Conservation (phyloP, 2,797 vertebrate genomes). For the Aplochiton taeniatus region DNA sequence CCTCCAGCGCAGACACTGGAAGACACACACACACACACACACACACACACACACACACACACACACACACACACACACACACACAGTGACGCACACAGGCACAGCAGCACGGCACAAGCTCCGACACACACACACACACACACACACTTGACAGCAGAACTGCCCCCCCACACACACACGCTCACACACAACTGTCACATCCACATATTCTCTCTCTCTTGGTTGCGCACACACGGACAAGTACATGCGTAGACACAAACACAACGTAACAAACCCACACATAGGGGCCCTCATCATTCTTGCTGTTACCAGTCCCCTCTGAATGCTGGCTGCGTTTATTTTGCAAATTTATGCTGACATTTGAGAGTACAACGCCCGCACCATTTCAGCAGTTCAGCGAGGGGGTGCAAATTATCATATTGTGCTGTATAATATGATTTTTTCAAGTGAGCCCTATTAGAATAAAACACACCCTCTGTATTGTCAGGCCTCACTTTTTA, state of each 20-base stretch:
- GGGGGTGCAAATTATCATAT: slow-evolving; percentile 79
- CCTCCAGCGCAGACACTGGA: slow-evolving; percentile 20
- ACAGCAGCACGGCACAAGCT: not conserved
- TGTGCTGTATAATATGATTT: slow-evolving; percentile 78
- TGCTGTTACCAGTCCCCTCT: slow-evolving; percentile 67
- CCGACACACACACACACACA: slow-evolving; percentile 22
- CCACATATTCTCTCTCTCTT: not conserved
- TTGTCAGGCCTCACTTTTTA: slow-evolving; percentile 37
- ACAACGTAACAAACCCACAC: slow-evolving; percentile 26
- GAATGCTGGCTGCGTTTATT: slow-evolving; percentile 76
- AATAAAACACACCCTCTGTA: slow-evolving; percentile 58
- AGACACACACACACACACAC: slow-evolving; percentile 37
- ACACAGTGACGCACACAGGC: slow-evolving; percentile 21
- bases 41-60: slow-evolving; percentile 12
- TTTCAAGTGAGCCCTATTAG: slow-evolving; percentile 75
- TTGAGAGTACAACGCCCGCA: slow-evolving; percentile 77
- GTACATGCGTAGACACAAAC: slow-evolving; percentile 11
- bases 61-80: slow-evolving; percentile 33
- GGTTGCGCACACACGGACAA: not conserved
- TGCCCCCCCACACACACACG: too few relatives aligned
- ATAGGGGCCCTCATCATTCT: slow-evolving; percentile 63
- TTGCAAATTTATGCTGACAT: slow-evolving; percentile 86
- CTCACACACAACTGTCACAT: not conserved
- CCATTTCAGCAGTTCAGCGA: slow-evolving; percentile 74
- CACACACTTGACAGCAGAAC: too few relatives aligned